Base-by-base conservation (phyloP, 2,113 vertebrate species). In the Sander lucioperca region DNA sequence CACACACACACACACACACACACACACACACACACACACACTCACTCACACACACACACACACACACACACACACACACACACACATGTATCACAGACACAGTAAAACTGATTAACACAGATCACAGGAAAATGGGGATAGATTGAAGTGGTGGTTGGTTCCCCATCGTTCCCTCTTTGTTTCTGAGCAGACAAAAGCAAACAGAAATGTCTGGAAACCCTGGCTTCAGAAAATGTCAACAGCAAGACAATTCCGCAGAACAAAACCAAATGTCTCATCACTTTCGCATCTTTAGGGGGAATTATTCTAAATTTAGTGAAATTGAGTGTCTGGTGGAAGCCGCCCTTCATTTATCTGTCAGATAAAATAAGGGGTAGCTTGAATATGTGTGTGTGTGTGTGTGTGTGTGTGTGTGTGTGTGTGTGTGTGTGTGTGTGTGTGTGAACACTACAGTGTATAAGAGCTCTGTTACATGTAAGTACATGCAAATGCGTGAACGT, bases 251-350 rank as follows among this genome's bases (percentile, higher is more conserved):
- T n/a, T n/a, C n/a, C n/a, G n/a, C n/a, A n/a, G n/a, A n/a, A n/a
- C n/a, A n/a, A n/a, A n/a, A n/a, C n/a, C n/a, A n/a, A n/a, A n/a
- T n/a, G n/a, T n/a, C n/a, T n/a, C n/a, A n/a, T n/a, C n/a, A n/a
- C n/a, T n/a, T n/a, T n/a, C n/a, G n/a, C n/a, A n/a, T n/a, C n/a
- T n/a, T n/a, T n/a, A n/a, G n/a, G n/a, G n/a, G n/a, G n/a, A n/a
- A n/a, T n/a, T n/a, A n/a, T n/a, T n/a, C n/a, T n/a, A n/a, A n/a
- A n/a, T n/a, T n/a, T n/a, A 27, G 57, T 70, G 30, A 79, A 84
- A 84, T 79, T 0, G 56, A 79, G 81, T 82, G 65, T 80, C 43
- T 75, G 69, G 23, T 18, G 11, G 53, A 75, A 71, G 56, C 54
- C 5, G 7, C 43, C 33, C 45, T 50, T 80, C 51, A 51, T 70